A percentile compares a stretch with the other conserved stretches of the same genome.
Conservation (phyloP, 30 jellyfish, hydroid and myxozoan genomes). For the Haliclystus octoradiatus region DNA sequence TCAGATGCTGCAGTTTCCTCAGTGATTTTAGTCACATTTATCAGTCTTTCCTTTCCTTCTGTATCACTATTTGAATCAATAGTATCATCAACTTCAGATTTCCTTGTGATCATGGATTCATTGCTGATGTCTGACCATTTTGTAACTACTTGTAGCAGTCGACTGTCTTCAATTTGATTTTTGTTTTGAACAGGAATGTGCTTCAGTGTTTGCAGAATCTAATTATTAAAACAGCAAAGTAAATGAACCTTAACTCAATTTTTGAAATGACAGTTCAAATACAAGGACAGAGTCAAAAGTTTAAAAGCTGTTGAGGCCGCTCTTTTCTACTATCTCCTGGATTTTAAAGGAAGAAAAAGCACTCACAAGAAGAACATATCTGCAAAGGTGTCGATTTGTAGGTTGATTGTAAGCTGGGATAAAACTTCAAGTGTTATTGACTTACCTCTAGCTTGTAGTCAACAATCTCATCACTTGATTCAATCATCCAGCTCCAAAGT, state of each 20-base stretch:
- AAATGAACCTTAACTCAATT: too few relatives aligned
- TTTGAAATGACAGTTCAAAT: too few relatives aligned
- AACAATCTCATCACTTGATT: constrained; percentile 38
- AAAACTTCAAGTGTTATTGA: too few relatives aligned
- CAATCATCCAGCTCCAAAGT: constrained; percentile 99
- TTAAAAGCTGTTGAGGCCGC: too few relatives aligned
- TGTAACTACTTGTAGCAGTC: constrained; percentile 43
- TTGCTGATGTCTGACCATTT: constrained; percentile 43
- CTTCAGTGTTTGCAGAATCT: constrained; percentile 73
- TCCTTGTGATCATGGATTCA: background rate
- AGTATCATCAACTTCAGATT: constrained; percentile 61
- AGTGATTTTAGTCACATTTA: constrained; percentile 14
- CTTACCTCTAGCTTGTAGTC: constrained; percentile 67
- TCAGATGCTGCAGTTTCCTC: constrained; percentile 12
- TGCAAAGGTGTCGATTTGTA: too few relatives aligned
- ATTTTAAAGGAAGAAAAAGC: too few relatives aligned
- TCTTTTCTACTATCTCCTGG: too few relatives aligned
- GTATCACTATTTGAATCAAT: constrained; percentile 61
- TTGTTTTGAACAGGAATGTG: constrained; percentile 84
- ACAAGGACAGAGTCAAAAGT: too few relatives aligned
- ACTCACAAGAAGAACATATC: too few relatives aligned
- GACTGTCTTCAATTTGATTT: constrained; percentile 86
- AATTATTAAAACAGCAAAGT: background rate
- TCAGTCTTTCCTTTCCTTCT: constrained; percentile 32
- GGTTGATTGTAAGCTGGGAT: too few relatives aligned